phyloP scores from a whole-genome alignment of 2,888 invertebrate species.

The Tuta absoluta region DNA sequence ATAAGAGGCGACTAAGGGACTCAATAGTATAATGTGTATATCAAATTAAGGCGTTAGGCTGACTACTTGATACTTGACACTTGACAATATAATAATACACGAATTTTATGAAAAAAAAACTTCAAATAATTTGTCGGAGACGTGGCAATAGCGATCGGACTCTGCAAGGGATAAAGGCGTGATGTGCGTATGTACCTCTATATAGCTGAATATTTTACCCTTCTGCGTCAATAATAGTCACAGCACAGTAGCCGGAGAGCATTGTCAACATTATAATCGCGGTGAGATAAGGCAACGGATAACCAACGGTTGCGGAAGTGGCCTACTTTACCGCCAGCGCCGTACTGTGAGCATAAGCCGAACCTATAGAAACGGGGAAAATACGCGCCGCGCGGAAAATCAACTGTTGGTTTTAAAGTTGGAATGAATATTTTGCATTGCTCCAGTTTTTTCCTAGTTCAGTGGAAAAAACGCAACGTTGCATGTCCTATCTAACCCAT shows the following conservation, averaged over 20 bases:
- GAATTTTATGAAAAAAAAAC: too few relatives aligned
- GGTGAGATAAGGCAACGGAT: constrained; percentile 48
- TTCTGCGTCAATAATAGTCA: background rate
- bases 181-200: too few relatives aligned
- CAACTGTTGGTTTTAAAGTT: background rate
- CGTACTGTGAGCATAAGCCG: constrained; percentile 6
- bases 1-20: too few relatives aligned
- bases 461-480: too few relatives aligned
- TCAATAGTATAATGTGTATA: too few relatives aligned
- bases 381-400: background rate
- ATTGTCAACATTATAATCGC: constrained; percentile 50
- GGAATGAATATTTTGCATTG: background rate
- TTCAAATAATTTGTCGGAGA: too few relatives aligned
- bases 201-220: background rate
- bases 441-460: background rate
- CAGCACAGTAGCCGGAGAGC: background rate
- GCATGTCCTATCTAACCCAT: too few relatives aligned
- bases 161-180: too few relatives aligned
- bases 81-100: too few relatives aligned
- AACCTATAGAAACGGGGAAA: background rate
- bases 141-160: too few relatives aligned
- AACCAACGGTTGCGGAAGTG: constrained; percentile 44
- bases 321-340: constrained; percentile 53
- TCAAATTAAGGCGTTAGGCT: too few relatives aligned
- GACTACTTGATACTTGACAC: too few relatives aligned